Base-by-base conservation (phyloP, 2,888 invertebrate species). In the Drosophila pseudotalamancana region DNA sequence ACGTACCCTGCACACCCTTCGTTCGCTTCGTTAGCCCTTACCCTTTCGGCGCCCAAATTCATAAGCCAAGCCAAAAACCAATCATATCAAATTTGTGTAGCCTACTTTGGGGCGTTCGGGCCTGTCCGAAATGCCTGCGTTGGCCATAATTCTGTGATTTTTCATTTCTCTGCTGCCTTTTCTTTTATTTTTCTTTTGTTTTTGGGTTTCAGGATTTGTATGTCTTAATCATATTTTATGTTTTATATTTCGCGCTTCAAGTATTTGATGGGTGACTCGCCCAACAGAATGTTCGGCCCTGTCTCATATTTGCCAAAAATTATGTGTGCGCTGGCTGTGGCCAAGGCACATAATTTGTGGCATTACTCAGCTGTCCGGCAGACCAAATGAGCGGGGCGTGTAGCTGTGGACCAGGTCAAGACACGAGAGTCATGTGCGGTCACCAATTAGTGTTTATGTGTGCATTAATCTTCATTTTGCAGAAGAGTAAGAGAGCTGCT, bases 211-310 rank as follows among this genome's bases (percentile, higher is more conserved):
- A 35, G 51, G 59, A 79, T 86, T 76, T 76, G 59, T 59, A 62
- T 67, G 76, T 83, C 72, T 83, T 80, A 86, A 80, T 86, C 87
- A 84, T 87, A 81, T 84, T 85, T 87, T 77, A 84, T 84, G 82
- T 70, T 81, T 84, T 71, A 69, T 80, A 77, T 84, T 82, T 75
- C 73, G 64, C 80, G 80, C 80, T 86, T 79, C 72, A 79, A 64
- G 55, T 62, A 65, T 72, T 75, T 77, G 85, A 81, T 77, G 69
- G 59, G 34, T 59, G 60, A 48, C 45, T 43, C 23, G 45, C 19
- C 40, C n/a, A 19, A 61, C 54, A 4, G 5, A 37, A 21, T 40
- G 25, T 11, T 37, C 56, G 31, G 29, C 6, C 5, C 12, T 25
- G n/a, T n/a, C 35, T 8, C 12, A 1, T 4, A 50, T 64, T 61